Percentiles rank a stretch among this genome's conserved stretches.
These are phyloP conservation scores for Lagorchestes hirsutus DNA, from an alignment of 2,797 vertebrate genomes.

Conservation along the genomic window DNA sequence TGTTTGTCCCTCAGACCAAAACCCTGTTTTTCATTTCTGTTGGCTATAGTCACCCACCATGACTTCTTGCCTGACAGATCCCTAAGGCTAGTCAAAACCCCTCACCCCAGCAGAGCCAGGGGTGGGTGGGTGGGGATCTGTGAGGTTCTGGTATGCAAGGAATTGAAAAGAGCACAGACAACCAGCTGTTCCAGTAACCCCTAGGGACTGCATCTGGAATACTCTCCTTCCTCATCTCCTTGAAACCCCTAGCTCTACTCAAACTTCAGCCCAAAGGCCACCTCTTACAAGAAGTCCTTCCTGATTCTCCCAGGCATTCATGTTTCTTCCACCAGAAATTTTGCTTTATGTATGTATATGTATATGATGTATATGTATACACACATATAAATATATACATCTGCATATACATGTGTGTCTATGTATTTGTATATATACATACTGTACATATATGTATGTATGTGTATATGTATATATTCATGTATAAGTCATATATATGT, in stretches of 20 bases:
- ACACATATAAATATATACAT: too few species aligned
- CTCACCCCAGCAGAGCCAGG: not conserved
- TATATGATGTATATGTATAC: too few species aligned
- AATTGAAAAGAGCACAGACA: not conserved
- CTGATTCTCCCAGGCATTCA: not conserved
- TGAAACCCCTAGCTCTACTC: not conserved
- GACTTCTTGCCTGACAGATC: not conserved
- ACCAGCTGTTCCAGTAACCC: not conserved
- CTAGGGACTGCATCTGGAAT: not conserved
- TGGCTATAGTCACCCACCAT: not conserved
- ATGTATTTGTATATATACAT: too few species aligned
- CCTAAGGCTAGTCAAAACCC: not conserved
- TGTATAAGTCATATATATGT: too few species aligned
- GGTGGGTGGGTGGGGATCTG: not conserved
- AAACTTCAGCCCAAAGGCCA: not conserved
- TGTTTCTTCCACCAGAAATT: not conserved
- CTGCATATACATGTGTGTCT: fast-evolving
- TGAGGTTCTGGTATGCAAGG: not conserved
- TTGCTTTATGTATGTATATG: too few species aligned
- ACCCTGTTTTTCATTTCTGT: not conserved
- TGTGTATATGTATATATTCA: too few species aligned
- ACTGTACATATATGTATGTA: too few species aligned
- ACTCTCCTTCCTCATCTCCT: not conserved
- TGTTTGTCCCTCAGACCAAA: not conserved
- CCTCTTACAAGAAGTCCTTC: not conserved